Base-by-base conservation (phyloP, 2,888 invertebrate genomes). In the Cloeon dipterum region DNA sequence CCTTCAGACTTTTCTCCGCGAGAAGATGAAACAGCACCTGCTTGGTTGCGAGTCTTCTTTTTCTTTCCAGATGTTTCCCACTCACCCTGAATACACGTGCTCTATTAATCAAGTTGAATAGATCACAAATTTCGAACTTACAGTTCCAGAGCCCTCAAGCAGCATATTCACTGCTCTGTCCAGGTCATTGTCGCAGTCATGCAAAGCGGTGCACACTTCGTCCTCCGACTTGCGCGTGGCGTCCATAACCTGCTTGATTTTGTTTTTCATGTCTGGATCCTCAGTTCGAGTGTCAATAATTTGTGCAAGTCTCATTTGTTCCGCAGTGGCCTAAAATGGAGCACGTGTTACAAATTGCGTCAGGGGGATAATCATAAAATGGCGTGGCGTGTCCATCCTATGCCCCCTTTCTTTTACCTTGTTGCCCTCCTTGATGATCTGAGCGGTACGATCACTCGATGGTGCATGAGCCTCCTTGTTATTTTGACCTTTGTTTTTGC, bases 141-240 rank as follows among this genome's bases (percentile, higher is more conserved):
- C 34, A 13, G 34, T 25, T 33, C 25, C 8, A 32, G 16, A 10
- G 41, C 77, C 74, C 55, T 86, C 86, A 37, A 79, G 63, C 42
- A 86, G 65, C 59, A 78, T 68, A 51, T 78, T 75, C 47, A 77
- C 74, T 42, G 88, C 91, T 51, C 70, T 68, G 48, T 77, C 73
- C 53, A 81, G 62, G 61, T 93, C 88, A 56, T 83, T 75, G 61
- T 89, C 85, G 51, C 81, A 78, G 63, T 93, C 91, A 56, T 89
- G 82, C 40, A 94, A 69, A 41, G 89, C 91, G 54, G 85, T 77
- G 51, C 81, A 78, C 38, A 83, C 88, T 58, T 86, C 85, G 55
- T 89, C 89, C 54, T 85, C 82, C 37, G 81, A 70, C 51, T 79
- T 75, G 48, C 79, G 73, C 39, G 91, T 89, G 67, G 86, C 73